Conservation (phyloP, 2,113 vertebrate species). For the Atrichornis clamosus region DNA sequence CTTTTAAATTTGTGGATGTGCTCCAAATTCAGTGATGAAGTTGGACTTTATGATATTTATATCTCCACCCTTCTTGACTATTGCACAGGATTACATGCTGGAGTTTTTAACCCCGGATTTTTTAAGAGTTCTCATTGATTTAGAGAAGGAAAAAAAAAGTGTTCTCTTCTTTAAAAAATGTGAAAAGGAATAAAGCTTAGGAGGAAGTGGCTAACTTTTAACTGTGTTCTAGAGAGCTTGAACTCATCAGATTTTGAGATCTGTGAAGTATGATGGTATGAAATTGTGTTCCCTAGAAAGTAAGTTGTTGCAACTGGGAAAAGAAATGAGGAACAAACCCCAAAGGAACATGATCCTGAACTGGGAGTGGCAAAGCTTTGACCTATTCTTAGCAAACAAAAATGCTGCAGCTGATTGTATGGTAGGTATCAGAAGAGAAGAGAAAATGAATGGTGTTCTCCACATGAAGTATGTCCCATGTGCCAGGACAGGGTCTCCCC, state of each 20-base stretch:
- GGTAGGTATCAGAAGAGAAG: not conserved
- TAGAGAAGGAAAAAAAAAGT: not conserved
- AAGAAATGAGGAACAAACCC: not conserved
- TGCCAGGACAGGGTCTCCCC: not conserved
- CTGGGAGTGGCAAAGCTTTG: not conserved
- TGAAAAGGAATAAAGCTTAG: not conserved
- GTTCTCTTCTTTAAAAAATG: not conserved
- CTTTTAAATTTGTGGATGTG: constrained; percentile 38
- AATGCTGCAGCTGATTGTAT: not conserved
- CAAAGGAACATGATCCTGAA: not conserved
- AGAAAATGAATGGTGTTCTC: not conserved
- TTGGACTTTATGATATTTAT: constrained; percentile 40
- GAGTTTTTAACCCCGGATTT: constrained; percentile 9
- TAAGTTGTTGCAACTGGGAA: not conserved
- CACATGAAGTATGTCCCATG: not conserved
- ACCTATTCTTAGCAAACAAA: not conserved
- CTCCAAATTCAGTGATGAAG: constrained; percentile 38
- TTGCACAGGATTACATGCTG: constrained; percentile 16
- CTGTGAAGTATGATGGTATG: not conserved
- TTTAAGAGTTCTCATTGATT: not conserved
- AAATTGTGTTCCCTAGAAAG: not conserved
- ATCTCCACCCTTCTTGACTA: constrained; percentile 37
- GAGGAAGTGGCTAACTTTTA: not conserved
- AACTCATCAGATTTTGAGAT: not conserved
- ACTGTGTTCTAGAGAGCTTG: not conserved